A percentile compares a stretch with the other conserved stretches of the same genome.
Conservation (phyloP, 2,113 vertebrate genomes). For the Dasyprocta punctata region DNA sequence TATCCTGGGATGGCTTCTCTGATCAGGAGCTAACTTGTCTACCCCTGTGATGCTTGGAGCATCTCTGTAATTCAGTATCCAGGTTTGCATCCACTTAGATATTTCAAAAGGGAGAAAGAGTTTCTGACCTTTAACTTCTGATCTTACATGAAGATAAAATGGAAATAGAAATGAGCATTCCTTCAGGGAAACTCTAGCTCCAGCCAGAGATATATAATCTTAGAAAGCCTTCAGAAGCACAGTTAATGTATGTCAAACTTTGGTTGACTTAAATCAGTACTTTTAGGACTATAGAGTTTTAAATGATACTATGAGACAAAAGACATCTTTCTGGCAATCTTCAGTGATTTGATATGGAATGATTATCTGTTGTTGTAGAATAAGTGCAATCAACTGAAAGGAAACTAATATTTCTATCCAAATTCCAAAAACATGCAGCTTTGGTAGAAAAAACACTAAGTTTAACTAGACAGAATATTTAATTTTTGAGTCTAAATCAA, state of each 20-base stretch:
- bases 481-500: background rate
- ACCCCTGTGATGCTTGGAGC: background rate
- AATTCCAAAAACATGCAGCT: background rate
- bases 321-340: background rate
- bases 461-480: background rate
- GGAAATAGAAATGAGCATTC: background rate
- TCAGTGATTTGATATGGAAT: background rate
- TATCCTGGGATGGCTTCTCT: background rate
- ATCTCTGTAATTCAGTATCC: background rate
- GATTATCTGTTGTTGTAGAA: background rate
- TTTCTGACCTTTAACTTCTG: background rate
- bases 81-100: background rate
- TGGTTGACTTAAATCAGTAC: background rate
- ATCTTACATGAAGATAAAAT: background rate
- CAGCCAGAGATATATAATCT: background rate
- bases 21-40: background rate
- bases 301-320: background rate
- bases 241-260: background rate
- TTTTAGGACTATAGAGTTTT: background rate
- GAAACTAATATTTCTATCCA: background rate
- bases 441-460: background rate
- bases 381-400: background rate
- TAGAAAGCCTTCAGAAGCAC: background rate
- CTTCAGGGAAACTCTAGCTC: background rate
- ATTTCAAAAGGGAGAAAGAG: background rate